Base-by-base conservation (phyloP, 2,797 vertebrate genomes). In the Kryptopterus vitreolus region DNA sequence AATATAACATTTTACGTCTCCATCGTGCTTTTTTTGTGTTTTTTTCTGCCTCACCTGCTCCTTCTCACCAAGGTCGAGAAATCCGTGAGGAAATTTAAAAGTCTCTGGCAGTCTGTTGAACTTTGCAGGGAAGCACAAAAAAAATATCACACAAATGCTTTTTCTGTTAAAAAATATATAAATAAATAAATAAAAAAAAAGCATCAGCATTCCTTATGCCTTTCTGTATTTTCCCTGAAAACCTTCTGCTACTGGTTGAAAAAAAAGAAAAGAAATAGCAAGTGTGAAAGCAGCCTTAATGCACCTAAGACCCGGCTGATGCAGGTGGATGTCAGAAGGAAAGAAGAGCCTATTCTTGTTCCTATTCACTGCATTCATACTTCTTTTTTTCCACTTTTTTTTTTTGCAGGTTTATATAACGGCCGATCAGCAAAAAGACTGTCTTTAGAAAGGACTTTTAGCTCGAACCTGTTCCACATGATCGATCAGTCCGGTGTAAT, bases 201-300 rank as follows among this genome's bases (percentile, higher is more conserved):
- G 48, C 26, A 22, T 18, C 4, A 70, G 68, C 18, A 52, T 71
- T 52, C 4, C 4, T 22, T 12, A 2, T 71, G 48, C 29, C 50
- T 33, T 53, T 11, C 16, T 53, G 46, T 33, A 33, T 71, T 4
- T 20, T 33, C 20, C 20, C 22, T 53, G 48, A 5, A 71, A 71
- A 12, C 50, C 20, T 13, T 33, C 8, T 55, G 29, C 4, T 35
- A 50, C 4, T 35, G 10, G 24, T 33, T 33, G n/a, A 3, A 63
- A 10, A 35, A 63, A 31, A 46, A 24, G 15, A 65, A 43, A 43
- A 7, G 43, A 26, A 1, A 7, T 13, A 69, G 65, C 6, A 1
- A 52, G 26, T 29, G 48, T 52, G 7, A 52, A 71, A 71, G 29
- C 68, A 52, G 48, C 68, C 48, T 22, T 22, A 71, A 71, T 71